Conservation (phyloP, 2,113 vertebrate genomes). For the Todiramphus saurophagus region DNA sequence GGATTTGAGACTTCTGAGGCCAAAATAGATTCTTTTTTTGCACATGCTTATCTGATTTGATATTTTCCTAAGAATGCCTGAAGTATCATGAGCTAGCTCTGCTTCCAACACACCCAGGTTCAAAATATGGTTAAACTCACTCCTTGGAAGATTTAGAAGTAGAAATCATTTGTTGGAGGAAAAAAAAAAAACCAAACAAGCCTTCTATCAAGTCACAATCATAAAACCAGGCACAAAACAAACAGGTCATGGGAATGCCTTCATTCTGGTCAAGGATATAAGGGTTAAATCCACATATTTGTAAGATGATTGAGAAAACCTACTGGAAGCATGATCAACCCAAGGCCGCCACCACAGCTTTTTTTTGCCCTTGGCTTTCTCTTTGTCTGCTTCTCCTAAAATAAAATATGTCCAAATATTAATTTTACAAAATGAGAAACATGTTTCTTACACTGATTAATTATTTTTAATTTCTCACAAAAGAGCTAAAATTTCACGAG, state of each 20-base stretch:
- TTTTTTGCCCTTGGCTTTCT: conserved; percentile 99
- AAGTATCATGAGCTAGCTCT: background rate
- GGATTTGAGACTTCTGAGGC: background rate
- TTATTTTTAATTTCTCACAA: conserved; percentile 58
- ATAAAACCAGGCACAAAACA: conserved; percentile 78
- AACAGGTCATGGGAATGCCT: conserved; percentile 70
- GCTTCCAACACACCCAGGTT: background rate
- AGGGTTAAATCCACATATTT: conserved; percentile 86
- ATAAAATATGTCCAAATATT: conserved; percentile 92
- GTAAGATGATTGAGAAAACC: conserved; percentile 90
- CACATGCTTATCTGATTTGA: background rate
- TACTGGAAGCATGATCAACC: conserved; percentile 99
- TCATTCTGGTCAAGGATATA: conserved; percentile 99
- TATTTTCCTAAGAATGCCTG: background rate
- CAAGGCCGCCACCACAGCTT: conserved; percentile 99
- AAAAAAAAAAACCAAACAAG: background rate
- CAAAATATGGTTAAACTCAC: background rate
- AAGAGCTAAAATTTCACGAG: conserved; percentile 49
- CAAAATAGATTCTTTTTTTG: background rate
- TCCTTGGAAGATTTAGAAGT: background rate
- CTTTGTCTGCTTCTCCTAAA: conserved; percentile 97
- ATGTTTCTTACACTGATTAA: conserved; percentile 71
- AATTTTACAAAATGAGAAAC: conserved; percentile 81
- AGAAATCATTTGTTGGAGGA: background rate
- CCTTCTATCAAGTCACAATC: conserved; percentile 81